Evolutionary conservation across 2,113 vertebrate species (phyloP).

Genomic region (Galemys pyrenaicus): DNA sequence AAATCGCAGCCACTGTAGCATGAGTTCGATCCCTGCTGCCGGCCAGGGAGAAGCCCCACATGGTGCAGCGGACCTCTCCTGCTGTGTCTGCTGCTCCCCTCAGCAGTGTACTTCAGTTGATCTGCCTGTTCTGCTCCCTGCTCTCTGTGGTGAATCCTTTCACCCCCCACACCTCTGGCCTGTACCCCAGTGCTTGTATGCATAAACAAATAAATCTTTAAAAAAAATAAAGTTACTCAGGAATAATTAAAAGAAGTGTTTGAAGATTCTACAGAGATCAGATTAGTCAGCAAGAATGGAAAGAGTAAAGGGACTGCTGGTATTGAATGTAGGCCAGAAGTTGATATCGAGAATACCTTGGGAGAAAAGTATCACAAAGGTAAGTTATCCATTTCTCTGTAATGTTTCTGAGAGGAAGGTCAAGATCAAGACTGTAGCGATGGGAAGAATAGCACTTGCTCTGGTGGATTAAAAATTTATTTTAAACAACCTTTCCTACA

Average conservation of each 20-base stretch:
- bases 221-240: constrained; percentile 85
- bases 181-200: too few species aligned
- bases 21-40: too few species aligned
- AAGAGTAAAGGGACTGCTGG: constrained; percentile 95
- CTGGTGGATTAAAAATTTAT: constrained; percentile 87
- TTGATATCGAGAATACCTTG: constrained; percentile 92
- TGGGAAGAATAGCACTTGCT: constrained; percentile 75
- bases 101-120: too few species aligned
- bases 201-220: too few species aligned
- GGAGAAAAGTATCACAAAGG: constrained; percentile 94
- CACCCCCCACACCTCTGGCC: too few species aligned
- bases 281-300: constrained; percentile 92
- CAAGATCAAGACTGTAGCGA: constrained; percentile 83
- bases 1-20: too few species aligned
- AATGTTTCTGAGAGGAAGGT: constrained; percentile 95
- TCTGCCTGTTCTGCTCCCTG: too few species aligned
- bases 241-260: constrained; percentile 93
- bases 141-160: too few species aligned
- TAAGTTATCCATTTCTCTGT: constrained; percentile 92
- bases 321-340: constrained; percentile 94
- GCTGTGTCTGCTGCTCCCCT: too few species aligned
- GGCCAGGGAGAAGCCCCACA: too few species aligned
- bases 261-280: constrained; percentile 90
- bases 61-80: too few species aligned
- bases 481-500: constrained; percentile 82